Percentiles rank a stretch among this genome's conserved stretches.
phyloP scores from a whole-genome alignment of 1,140 invertebrate species.

The Lethrus apterus region DNA sequence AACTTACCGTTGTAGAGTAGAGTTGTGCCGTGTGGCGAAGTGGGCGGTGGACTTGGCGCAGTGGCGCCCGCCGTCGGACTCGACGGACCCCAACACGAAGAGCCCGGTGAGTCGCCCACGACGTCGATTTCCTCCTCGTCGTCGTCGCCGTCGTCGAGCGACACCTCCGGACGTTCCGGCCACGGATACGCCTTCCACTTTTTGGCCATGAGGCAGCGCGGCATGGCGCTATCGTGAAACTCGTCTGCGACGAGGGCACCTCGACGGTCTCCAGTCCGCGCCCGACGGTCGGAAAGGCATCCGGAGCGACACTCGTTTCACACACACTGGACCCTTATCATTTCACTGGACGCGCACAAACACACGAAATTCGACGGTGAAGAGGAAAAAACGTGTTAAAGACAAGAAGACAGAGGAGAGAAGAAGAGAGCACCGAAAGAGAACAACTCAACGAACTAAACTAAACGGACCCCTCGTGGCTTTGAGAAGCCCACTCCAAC shows the following conservation, averaged over 20 bases:
- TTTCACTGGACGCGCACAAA: slow-evolving; percentile 5
- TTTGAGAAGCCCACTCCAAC: slow-evolving; percentile 40
- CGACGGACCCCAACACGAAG: slow-evolving; percentile 60
- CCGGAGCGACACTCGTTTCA: slow-evolving; percentile 15
- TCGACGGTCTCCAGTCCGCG: slow-evolving; percentile 9
- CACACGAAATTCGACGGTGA: too few species aligned
- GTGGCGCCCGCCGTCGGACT: slow-evolving; percentile 65
- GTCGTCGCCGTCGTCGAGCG: slow-evolving; percentile 22
- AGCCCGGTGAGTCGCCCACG: slow-evolving; percentile 58
- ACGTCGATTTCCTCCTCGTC: slow-evolving; percentile 78
- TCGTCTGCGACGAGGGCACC: slow-evolving; percentile 9
- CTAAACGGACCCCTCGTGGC: slow-evolving; percentile 46
- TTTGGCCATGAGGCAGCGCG: slow-evolving; percentile 82
- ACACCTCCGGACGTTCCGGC: slow-evolving; percentile 52
- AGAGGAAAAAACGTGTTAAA: slow-evolving; percentile 2
- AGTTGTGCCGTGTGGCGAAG: slow-evolving; percentile 49
- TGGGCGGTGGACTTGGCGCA: slow-evolving; percentile 63
- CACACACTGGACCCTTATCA: slow-evolving; percentile 11
- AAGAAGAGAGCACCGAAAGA: slow-evolving; percentile 26
- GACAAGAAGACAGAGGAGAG: slow-evolving; percentile 44
- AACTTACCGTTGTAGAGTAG: slow-evolving; percentile 58
- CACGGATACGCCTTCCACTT: slow-evolving; percentile 83
- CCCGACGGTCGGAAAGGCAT: slow-evolving; percentile 11
- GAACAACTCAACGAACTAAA: slow-evolving; percentile 39
- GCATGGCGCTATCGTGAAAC: slow-evolving; percentile 51